phyloP scores from a whole-genome alignment of 2,888 invertebrate species.

The Tetrapedia diversipes region DNA sequence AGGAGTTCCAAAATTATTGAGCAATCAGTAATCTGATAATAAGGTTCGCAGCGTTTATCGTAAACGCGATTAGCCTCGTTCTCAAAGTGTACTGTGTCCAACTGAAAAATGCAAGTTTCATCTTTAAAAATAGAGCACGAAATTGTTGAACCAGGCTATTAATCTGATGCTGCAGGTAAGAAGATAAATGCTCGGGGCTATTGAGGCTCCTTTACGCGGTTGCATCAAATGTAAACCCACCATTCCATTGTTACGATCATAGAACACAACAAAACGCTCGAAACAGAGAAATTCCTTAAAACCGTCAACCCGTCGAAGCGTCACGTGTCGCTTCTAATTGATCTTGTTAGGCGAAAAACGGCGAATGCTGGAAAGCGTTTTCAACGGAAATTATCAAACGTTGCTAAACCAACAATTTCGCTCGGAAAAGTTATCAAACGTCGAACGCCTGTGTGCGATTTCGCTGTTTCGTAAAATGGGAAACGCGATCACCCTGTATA shows the following conservation, averaged over 20 bases:
- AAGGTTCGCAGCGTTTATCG: too few species aligned
- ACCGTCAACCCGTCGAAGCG: too few species aligned
- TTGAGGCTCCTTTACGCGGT: not conserved
- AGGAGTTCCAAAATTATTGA: too few species aligned
- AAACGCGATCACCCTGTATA: not conserved
- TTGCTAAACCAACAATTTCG: conserved; percentile 4
- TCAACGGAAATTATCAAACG: not conserved
- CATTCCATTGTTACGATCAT: not conserved
- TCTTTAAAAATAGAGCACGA: too few species aligned
- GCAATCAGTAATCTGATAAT: too few species aligned
- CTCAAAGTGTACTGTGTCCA: too few species aligned
- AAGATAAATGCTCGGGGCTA: not conserved
- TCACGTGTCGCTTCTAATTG: conserved; percentile 2
- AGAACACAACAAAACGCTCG: not conserved
- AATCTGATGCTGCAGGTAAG: too few species aligned
- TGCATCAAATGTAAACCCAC: not conserved
- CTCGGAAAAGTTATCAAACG: conserved; percentile 18
- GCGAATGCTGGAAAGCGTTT: not conserved
- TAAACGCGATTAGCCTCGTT: too few species aligned
- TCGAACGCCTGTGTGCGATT: not conserved
- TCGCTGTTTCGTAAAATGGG: not conserved
- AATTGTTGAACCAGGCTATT: not conserved
- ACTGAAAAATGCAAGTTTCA: too few species aligned
- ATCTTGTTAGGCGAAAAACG: not conserved
- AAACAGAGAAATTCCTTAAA: not conserved